Conservation (phyloP, 2,888 invertebrate species). For the Drosophila atroscutellata region DNA sequence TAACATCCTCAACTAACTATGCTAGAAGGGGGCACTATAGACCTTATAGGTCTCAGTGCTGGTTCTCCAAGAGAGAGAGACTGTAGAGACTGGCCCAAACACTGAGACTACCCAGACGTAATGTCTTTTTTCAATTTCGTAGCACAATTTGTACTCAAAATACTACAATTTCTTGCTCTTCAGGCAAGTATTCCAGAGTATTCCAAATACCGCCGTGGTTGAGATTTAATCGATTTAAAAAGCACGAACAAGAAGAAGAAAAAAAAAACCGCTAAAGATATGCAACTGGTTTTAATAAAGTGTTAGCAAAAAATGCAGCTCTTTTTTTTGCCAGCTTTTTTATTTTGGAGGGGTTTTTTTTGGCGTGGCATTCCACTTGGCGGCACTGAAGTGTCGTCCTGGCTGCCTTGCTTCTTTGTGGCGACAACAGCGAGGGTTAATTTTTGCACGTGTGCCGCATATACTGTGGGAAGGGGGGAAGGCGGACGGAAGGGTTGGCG, state of each 20-base stretch:
- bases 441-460: constrained; percentile 70
- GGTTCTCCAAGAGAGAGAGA: too few relatives aligned
- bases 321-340: constrained; percentile 17
- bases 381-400: constrained; percentile 63
- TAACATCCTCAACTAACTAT: background rate
- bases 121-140: background rate
- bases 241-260: background rate
- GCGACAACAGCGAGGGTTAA: constrained; percentile 52
- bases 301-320: constrained; percentile 48
- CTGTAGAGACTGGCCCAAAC: too few relatives aligned
- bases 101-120: background rate
- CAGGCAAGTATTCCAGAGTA: background rate
- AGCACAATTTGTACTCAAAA: background rate
- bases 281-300: constrained; percentile 51
- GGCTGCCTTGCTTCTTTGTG: constrained; percentile 33
- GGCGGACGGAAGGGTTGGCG: background rate
- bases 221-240: constrained; percentile 25
- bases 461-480: background rate
- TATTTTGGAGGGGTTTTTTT: constrained; percentile 4
- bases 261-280: background rate
- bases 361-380: constrained; percentile 68
- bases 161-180: background rate
- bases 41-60: too few relatives aligned
- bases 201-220: background rate
- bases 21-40: too few relatives aligned